Evolutionary conservation across 2,113 vertebrate genomes (phyloP).

Genomic region (Catharus fuscescens): DNA sequence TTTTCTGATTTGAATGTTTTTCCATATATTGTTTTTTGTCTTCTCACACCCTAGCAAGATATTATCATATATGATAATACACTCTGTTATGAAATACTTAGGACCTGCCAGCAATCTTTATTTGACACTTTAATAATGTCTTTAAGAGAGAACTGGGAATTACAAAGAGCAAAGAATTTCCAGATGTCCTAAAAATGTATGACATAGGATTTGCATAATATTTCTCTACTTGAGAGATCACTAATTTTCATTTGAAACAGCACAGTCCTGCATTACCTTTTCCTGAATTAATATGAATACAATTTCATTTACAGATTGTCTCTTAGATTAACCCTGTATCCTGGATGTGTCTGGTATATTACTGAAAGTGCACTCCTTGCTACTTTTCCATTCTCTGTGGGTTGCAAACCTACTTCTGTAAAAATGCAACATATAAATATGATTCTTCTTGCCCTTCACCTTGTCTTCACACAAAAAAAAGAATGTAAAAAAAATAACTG

Average conservation of each 20-base stretch:
- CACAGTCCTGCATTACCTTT: not conserved
- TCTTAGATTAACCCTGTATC: not conserved
- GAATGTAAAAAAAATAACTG: not conserved
- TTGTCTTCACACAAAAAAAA: not conserved
- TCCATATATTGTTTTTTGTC: not conserved
- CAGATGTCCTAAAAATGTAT: conserved; percentile 40
- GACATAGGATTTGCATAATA: not conserved
- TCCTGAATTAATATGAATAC: not conserved
- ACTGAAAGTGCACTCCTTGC: not conserved
- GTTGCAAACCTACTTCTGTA: not conserved
- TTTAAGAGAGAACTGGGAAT: conserved; percentile 44
- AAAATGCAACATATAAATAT: not conserved
- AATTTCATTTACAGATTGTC: not conserved
- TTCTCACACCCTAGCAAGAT: conserved; percentile 32
- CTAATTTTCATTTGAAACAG: not conserved
- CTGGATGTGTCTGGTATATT: not conserved
- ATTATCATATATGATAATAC: conserved; percentile 14
- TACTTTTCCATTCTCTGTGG: not conserved
- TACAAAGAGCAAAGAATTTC: conserved; percentile 31
- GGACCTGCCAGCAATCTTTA: conserved; percentile 30
- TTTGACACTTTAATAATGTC: conserved; percentile 47
- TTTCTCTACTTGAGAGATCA: conserved; percentile 16
- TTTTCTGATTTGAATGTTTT: conserved; percentile 1
- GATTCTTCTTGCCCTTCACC: not conserved
- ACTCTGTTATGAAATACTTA: conserved; percentile 30